Percentiles rank a stretch among this genome's conserved stretches.
These are phyloP conservation scores for Hiodon alosoides DNA, from an alignment of 2,113 vertebrate genomes.

Conservation along the genomic window DNA sequence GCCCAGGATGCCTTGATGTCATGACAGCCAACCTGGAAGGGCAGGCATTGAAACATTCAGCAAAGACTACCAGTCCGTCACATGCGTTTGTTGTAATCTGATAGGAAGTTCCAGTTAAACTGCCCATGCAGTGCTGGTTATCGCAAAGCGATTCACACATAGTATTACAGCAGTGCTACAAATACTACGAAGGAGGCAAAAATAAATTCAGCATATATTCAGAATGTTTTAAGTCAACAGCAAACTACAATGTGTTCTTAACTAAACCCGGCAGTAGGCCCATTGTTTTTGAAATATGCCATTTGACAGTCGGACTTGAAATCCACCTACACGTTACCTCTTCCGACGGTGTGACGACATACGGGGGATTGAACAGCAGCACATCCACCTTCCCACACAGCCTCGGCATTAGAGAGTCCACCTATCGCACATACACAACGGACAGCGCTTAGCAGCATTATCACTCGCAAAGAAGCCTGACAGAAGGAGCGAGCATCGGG, in stretches of 20 bases:
- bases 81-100: no score
- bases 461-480: background rate
- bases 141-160: no score
- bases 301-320: background rate
- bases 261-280: no score
- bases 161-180: no score
- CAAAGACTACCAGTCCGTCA: no score
- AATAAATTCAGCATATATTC: no score
- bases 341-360: constrained; percentile 84
- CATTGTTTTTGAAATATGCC: background rate
- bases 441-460: background rate
- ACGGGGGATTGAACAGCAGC: constrained; percentile 90
- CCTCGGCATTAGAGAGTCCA: constrained; percentile 70
- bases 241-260: no score
- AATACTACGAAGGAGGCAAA: no score
- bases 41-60: background rate
- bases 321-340: constrained; percentile 64
- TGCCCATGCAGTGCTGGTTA: no score
- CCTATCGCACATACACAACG: constrained; percentile 53
- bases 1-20: constrained; percentile 90
- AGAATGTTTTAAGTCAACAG: no score
- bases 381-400: constrained; percentile 81
- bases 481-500: background rate
- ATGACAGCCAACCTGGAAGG: constrained; percentile 66
- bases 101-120: no score